A percentile compares a stretch with the other conserved stretches of the same genome.
Evolutionary conservation across 2,888 invertebrate species (phyloP).

Genomic region (Watsonalla binaria): DNA sequence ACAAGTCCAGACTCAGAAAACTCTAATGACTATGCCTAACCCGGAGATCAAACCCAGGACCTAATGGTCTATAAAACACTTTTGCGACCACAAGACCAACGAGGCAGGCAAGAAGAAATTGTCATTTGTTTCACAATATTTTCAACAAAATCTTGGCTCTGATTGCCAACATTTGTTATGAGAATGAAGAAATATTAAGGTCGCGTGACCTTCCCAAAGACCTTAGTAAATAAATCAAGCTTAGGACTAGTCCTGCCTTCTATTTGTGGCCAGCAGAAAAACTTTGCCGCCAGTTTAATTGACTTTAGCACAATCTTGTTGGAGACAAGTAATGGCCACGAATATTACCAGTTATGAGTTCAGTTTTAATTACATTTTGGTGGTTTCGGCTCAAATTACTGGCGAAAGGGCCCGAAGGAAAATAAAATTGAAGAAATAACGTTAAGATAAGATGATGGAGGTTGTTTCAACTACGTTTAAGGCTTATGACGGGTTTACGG

Average conservation of each 20-base stretch:
- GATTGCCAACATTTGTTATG: not conserved
- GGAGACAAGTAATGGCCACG: constrained; percentile 10
- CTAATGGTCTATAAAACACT: too few species aligned
- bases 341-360: constrained; percentile 6
- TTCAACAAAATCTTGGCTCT: too few species aligned
- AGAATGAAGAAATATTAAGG: not conserved
- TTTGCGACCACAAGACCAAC: too few species aligned
- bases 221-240: constrained; percentile 8
- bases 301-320: constrained; percentile 15
- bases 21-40: too few species aligned
- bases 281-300: constrained; percentile 17
- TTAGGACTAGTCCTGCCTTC: constrained; percentile 6
- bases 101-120: too few species aligned
- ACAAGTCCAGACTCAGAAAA: too few species aligned
- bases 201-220: not conserved
- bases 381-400: not conserved
- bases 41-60: too few species aligned
- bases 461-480: too few species aligned
- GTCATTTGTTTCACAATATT: too few species aligned
- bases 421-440: not conserved
- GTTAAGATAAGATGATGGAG: too few species aligned
- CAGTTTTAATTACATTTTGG: not conserved
- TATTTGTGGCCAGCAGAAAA: constrained; percentile 15
- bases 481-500: too few species aligned
- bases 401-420: not conserved